phyloP scores from a whole-genome alignment of 1,140 invertebrate species.

The Ptiloglossa arizonensis region DNA sequence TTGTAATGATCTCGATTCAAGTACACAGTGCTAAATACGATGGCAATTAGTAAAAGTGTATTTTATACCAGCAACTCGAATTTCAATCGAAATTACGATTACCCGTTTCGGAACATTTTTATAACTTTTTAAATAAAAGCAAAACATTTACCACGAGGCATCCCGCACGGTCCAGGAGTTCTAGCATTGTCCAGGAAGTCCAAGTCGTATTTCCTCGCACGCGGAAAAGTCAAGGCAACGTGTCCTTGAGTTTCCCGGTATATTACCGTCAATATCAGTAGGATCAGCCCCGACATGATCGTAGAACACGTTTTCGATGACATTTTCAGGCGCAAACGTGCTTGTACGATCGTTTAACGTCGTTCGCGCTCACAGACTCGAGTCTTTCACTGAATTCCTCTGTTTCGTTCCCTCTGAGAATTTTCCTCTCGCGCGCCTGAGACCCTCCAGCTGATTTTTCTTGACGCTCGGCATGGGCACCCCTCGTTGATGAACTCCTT shows the following conservation, averaged over 20 bases:
- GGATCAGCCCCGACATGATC: slow-evolving; percentile 45
- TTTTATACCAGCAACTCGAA: no score
- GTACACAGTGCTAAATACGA: background rate
- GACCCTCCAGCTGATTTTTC: slow-evolving; percentile 43
- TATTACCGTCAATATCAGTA: slow-evolving; percentile 65
- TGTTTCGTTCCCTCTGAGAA: slow-evolving; percentile 10
- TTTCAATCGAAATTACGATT: no score
- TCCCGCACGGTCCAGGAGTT: slow-evolving; percentile 95
- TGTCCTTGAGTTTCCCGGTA: slow-evolving; percentile 82
- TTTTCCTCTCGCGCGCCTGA: slow-evolving; percentile 50
- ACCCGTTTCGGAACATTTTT: no score
- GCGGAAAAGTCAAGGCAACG: slow-evolving; percentile 93
- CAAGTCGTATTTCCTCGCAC: slow-evolving; percentile 92
- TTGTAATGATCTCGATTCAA: background rate
- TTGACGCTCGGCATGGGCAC: slow-evolving; percentile 58
- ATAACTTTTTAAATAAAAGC: background rate
- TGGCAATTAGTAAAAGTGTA: background rate
- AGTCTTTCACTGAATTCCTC: slow-evolving; percentile 20
- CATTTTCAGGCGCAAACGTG: slow-evolving; percentile 44
- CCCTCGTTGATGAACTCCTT: slow-evolving; percentile 41
- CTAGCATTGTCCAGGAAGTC: slow-evolving; percentile 96
- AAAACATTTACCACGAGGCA: slow-evolving; percentile 92
- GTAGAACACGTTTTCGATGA: slow-evolving; percentile 53
- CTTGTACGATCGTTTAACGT: slow-evolving; percentile 30
- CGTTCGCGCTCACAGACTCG: slow-evolving; percentile 1